These are phyloP conservation scores for Paramisgurnus dabryanus DNA, from an alignment of 2,113 vertebrate genomes.

Conservation along the genomic window DNA sequence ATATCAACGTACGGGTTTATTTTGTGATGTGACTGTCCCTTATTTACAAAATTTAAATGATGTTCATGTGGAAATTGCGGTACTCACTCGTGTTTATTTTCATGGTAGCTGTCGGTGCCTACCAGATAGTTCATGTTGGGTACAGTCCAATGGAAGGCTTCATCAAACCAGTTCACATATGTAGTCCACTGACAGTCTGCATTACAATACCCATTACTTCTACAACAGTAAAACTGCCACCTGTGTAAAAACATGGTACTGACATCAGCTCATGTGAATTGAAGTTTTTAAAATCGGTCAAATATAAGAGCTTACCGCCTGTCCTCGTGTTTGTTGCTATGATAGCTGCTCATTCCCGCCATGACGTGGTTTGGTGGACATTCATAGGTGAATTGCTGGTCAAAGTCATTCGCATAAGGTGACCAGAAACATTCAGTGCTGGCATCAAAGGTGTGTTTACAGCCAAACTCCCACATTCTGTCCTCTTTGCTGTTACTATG, in stretches of 20 bases:
- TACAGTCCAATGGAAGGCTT: neutral
- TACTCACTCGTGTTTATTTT: slow-evolving; percentile 5
- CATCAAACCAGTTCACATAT: slow-evolving; percentile 25
- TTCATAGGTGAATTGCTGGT: neutral
- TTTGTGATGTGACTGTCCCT: too few species aligned
- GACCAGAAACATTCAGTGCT: slow-evolving; percentile 9
- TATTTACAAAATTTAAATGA: neutral
- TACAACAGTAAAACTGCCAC: slow-evolving; percentile 24
- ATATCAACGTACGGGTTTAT: too few species aligned
- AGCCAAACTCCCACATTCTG: slow-evolving; percentile 11
- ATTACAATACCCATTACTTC: neutral
- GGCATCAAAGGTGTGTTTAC: neutral
- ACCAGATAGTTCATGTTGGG: neutral
- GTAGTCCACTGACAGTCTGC: neutral
- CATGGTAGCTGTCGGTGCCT: slow-evolving; percentile 14
- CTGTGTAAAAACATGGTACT: neutral
- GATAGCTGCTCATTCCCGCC: slow-evolving; percentile 6
- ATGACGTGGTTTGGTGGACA: slow-evolving; percentile 14
- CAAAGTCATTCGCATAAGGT: slow-evolving; percentile 20
- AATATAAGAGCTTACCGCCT: neutral
- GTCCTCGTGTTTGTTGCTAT: neutral
- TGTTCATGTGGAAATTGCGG: neutral
- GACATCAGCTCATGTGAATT: neutral
- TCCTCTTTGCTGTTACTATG: neutral
- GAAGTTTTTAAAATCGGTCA: neutral